A percentile compares a stretch with the other conserved stretches of the same genome.
phyloP scores from a whole-genome alignment of 2,113 vertebrate species.

The Pangasianodon gigas region DNA sequence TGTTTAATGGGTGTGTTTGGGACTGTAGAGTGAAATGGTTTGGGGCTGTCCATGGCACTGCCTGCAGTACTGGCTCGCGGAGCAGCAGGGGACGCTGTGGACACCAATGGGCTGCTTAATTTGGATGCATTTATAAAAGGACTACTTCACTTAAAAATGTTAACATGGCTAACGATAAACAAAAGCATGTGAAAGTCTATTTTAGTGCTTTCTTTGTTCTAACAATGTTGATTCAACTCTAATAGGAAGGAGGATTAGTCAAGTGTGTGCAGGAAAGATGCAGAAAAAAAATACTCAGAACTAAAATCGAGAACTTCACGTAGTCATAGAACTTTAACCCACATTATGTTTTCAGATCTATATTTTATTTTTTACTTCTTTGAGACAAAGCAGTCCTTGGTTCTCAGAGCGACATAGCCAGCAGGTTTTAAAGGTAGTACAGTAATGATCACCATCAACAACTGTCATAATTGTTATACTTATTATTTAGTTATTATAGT shows the following conservation, averaged over 20 bases:
- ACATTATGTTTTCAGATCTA: not conserved
- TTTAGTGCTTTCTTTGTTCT: not conserved
- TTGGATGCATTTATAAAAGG: not conserved
- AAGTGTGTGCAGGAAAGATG: no score
- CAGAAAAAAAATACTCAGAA: not conserved
- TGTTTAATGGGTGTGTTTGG: slow-evolving; percentile 80
- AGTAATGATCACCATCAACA: not conserved
- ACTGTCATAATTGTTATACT: not conserved
- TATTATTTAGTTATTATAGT: no score
- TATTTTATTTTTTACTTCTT: not conserved
- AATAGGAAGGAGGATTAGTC: not conserved
- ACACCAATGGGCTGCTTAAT: not conserved
- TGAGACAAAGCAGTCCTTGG: no score
- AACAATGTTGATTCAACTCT: not conserved
- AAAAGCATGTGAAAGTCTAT: not conserved
- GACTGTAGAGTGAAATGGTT: slow-evolving; percentile 85
- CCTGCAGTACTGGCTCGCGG: slow-evolving; percentile 80
- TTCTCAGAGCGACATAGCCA: not conserved
- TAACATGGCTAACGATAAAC: not conserved
- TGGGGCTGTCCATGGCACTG: slow-evolving; percentile 84
- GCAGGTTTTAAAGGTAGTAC: not conserved
- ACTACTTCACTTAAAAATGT: not conserved
- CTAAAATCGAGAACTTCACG: not conserved
- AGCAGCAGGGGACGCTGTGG: slow-evolving; percentile 81
- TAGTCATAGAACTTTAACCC: no score